These are phyloP conservation scores for Anaspis maculata DNA, from an alignment of 2,888 invertebrate species.

Conservation along the genomic window DNA sequence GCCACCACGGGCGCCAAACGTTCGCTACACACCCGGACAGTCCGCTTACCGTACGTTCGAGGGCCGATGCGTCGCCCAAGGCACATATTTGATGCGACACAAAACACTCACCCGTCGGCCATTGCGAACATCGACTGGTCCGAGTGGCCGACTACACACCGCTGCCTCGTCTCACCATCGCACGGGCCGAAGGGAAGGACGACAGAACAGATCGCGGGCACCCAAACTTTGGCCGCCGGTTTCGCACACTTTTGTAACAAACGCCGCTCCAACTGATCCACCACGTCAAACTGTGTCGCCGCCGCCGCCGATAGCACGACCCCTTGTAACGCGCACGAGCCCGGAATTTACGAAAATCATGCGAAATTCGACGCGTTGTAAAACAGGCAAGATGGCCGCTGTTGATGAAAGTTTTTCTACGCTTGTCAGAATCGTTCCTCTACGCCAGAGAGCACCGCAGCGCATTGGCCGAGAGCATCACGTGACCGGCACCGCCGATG, in stretches of 20 bases:
- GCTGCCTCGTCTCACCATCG: conserved; percentile 62
- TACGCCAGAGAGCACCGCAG: conserved; percentile 39
- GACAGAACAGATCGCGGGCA: too few relatives aligned
- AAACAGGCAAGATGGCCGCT: conserved; percentile 90
- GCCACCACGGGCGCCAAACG: conserved; percentile 48
- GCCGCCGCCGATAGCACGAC: conserved; percentile 39
- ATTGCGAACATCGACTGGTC: conserved; percentile 67
- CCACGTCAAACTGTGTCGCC: conserved; percentile 33
- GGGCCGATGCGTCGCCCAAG: conserved; percentile 65
- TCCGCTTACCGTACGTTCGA: conserved; percentile 61
- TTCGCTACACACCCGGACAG: too few relatives aligned
- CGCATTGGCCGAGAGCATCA: conserved; percentile 43
- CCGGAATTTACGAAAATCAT: conserved; percentile 63
- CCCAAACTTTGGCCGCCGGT: too few relatives aligned
- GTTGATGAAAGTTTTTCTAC: conserved; percentile 93
- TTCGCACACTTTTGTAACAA: conserved; percentile 49
- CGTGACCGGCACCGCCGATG: conserved; percentile 37
- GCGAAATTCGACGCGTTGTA: conserved; percentile 69
- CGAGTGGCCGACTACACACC: conserved; percentile 52
- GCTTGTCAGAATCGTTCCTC: conserved; percentile 78
- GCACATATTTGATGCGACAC: conserved; percentile 64
- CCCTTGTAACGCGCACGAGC: conserved; percentile 40
- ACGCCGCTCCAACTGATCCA: conserved; percentile 37
- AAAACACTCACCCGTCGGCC: conserved; percentile 69
- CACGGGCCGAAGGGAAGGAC: conserved; percentile 65